Conservation (phyloP, 2,888 invertebrate species). For the Athripsodes cinereus region DNA sequence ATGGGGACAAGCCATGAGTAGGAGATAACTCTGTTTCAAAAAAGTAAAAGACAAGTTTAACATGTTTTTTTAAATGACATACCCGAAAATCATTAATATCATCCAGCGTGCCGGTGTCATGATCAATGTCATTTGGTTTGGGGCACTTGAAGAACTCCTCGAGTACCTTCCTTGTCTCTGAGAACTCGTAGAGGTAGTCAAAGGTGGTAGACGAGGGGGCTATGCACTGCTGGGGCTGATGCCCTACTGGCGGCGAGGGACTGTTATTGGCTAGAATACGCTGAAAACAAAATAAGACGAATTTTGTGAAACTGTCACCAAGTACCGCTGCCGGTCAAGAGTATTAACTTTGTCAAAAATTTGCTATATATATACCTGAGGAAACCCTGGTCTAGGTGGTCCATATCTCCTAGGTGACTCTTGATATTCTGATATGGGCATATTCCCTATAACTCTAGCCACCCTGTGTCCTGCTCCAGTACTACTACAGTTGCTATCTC, state of each 20-base stretch:
- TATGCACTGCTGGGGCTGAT: conserved; percentile 35
- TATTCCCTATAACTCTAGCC: conserved; percentile 68
- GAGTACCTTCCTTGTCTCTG: conserved; percentile 84
- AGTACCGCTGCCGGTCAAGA: too few relatives aligned
- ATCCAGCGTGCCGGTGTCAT: conserved; percentile 38
- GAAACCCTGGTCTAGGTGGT: conserved; percentile 80
- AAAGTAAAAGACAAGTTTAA: too few relatives aligned
- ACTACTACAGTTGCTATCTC: conserved; percentile 36
- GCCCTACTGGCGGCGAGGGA: conserved; percentile 44
- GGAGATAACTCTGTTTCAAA: too few relatives aligned
- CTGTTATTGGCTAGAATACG: conserved; percentile 46
- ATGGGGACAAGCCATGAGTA: too few relatives aligned
- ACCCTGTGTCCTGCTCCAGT: conserved; percentile 39
- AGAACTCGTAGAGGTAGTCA: conserved; percentile 88
- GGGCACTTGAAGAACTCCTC: conserved; percentile 89
- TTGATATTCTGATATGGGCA: conserved; percentile 91
- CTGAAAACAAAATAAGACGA: too few relatives aligned
- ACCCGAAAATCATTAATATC: conserved; percentile 46
- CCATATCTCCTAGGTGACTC: conserved; percentile 87
- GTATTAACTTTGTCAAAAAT: too few relatives aligned
- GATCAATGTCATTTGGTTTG: conserved; percentile 56
- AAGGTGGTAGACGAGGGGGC: conserved; percentile 55
- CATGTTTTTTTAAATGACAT: too few relatives aligned
- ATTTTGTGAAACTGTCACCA: too few relatives aligned
- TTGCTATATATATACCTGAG: conserved; percentile 65